Conservation (phyloP, 1,140 invertebrate species). For the Drosophila novamexicana region DNA sequence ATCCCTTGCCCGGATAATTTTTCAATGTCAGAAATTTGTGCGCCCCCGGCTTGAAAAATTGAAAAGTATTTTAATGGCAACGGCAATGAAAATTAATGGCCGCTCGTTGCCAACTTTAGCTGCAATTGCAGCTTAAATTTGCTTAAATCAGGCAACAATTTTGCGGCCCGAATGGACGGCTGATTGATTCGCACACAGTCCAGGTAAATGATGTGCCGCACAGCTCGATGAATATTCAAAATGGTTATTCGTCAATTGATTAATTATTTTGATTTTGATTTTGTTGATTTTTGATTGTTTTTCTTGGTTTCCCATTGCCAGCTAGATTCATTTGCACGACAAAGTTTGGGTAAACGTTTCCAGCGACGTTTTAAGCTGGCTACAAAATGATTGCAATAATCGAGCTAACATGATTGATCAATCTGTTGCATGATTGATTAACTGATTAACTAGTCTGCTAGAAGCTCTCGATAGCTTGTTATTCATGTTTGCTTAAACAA, state of each 20-base stretch:
- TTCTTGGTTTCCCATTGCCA: neutral
- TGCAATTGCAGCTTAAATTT: conserved; percentile 53
- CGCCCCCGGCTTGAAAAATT: conserved; percentile 66
- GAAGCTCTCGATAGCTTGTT: too few relatives aligned
- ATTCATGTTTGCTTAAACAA: too few relatives aligned
- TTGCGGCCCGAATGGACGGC: neutral
- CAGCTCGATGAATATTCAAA: conserved; percentile 3
- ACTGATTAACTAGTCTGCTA: too few relatives aligned
- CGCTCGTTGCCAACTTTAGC: conserved; percentile 53
- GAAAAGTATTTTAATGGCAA: conserved; percentile 77
- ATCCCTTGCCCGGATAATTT: conserved; percentile 66
- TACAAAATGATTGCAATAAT: too few relatives aligned
- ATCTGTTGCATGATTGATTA: too few relatives aligned
- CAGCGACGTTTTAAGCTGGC: too few relatives aligned
- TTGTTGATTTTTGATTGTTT: neutral
- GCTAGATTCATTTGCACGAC: too few relatives aligned
- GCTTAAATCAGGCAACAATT: conserved; percentile 21
- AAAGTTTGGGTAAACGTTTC: too few relatives aligned
- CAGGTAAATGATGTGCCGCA: neutral
- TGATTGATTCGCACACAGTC: neutral
- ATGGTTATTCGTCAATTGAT: neutral
- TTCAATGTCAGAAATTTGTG: conserved; percentile 76
- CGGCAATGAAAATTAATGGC: conserved; percentile 78
- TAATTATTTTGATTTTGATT: neutral
- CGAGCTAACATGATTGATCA: too few relatives aligned